Base-by-base conservation (phyloP, 2,888 invertebrate genomes). In the Sinotaia quadrata region DNA sequence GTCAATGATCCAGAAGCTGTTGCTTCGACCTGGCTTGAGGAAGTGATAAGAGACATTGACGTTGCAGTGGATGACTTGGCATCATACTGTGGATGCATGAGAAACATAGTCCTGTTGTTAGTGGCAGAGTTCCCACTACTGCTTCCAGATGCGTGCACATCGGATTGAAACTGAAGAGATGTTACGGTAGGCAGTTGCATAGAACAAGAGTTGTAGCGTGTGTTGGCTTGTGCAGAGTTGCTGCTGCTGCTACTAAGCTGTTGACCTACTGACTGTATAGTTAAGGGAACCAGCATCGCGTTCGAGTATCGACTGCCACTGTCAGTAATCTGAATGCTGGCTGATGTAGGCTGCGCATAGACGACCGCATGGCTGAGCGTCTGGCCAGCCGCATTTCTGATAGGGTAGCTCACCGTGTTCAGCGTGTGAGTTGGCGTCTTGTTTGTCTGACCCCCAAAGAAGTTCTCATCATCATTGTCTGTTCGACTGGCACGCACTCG, bases 181-280 rank as follows among this genome's bases (percentile, higher is more conserved):
- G 63, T 61, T 21, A 69, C 59, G 2, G 72, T 72, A 18, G 72
- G 69, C 62, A 72, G 21, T n/a, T 68, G 72, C 72, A 72, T 72
- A 4, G 68, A 37, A 37, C 36, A 18, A 8, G 18, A 8, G 54
- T 8, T 18, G 12, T 49, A 36, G 27, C 34, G 15, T 18, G 18
- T 34, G 41, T 29, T 10, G 21, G 37, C 29, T 58, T 58, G 29
- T 37, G 41, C 21, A 29, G 37, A 15, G 4, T n/a, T 8, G 12
- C 41, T 2, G 12, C 0, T 10, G 12, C n/a, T 12, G 21, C 37
- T 33, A n/a, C n/a, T n/a, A n/a, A n/a, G n/a, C n/a, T n/a, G n/a
- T n/a, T n/a, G n/a, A n/a, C n/a, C n/a, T n/a, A n/a, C n/a, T n/a
- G n/a, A n/a, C n/a, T n/a, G n/a, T n/a, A n/a, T n/a, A n/a, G n/a